Conservation (phyloP, 2,797 vertebrate genomes). For the Bucorvus abyssinicus region DNA sequence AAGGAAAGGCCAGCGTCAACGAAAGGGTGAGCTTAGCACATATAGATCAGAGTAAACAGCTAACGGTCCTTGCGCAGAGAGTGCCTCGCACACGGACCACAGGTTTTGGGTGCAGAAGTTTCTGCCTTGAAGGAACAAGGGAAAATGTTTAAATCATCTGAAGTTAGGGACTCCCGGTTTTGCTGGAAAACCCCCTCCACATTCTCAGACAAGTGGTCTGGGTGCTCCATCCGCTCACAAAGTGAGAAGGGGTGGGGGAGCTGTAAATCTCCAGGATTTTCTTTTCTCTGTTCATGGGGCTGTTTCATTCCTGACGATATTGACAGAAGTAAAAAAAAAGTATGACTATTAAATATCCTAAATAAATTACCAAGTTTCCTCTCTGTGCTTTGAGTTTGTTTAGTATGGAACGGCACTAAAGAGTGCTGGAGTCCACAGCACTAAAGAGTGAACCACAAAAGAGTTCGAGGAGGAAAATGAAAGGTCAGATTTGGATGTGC, state of each 20-base stretch:
- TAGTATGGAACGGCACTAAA: not conserved
- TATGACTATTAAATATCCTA: not conserved
- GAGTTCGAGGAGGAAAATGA: not conserved
- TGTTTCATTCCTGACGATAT: not conserved
- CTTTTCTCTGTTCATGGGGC: not conserved
- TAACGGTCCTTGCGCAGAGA: not conserved
- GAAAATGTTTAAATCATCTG: not conserved
- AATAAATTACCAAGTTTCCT: not conserved
- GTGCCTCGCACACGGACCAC: not conserved
- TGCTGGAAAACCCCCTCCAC: not conserved
- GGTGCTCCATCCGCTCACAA: not conserved
- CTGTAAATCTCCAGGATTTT: not conserved
- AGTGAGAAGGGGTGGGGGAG: not conserved
- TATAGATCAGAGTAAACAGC: fast-evolving
- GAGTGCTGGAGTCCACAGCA: too few species aligned
- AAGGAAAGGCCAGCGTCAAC: not conserved
- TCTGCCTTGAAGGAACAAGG: not conserved
- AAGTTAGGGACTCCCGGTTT: not conserved
- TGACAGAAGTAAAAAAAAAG: not conserved
- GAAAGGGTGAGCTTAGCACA: not conserved
- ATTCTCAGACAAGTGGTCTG: not conserved
- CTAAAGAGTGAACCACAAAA: not conserved
- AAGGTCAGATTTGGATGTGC: not conserved
- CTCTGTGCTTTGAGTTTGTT: not conserved
- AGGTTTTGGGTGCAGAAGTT: not conserved